Base-by-base conservation (phyloP, 2,113 vertebrate species). In the Corythaeola cristata region DNA sequence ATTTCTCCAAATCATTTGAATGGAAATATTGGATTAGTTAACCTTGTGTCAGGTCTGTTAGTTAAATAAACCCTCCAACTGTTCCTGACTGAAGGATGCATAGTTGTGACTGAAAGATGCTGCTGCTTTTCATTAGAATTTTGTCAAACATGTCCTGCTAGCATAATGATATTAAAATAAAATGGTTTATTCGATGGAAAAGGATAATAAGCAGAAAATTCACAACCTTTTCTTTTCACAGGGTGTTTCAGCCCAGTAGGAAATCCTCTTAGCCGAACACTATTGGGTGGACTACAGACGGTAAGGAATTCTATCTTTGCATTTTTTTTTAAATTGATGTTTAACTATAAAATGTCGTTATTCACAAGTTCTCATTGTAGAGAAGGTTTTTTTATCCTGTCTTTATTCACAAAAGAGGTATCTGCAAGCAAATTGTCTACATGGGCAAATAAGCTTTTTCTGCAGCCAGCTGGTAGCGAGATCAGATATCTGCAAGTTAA, bases 241-340 rank as follows among this genome's bases (percentile, higher is more conserved):
- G 99, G 98, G 81, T 98, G 98, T 91, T 98, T 98, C 95, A 98
- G 96, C 98, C 97, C 98, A 80, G 98, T 98, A 47, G 98, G 98
- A 96, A 98, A 98, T 81, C 97, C 97, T 96, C 97, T 98, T 72
- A 98, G 96, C 97, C 97, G 71, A 94, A 88, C 96, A 45, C 97
- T 98, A 58, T 98, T 98, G 90, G 87, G 97, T 85, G 97, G 93
- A 96, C 97, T 98, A 55, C 98, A 98, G 95, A 97, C 47, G 98
- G 99, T 99, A 98, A 99, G 98, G 83, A 95, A 85, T 14, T 96
- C 73, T 96, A 2, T 97, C 87, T 96, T 88, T 94, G 75, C 69
- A 80, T 58, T 94, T 97, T 75, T 93, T 95, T 97, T 91, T 6
- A 73, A 94, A 76, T 64, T 88, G 44, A 74, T 93, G 64, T 94